Evolutionary conservation across 2,797 vertebrate genomes (phyloP).

Genomic region (Rhinella marina): DNA sequence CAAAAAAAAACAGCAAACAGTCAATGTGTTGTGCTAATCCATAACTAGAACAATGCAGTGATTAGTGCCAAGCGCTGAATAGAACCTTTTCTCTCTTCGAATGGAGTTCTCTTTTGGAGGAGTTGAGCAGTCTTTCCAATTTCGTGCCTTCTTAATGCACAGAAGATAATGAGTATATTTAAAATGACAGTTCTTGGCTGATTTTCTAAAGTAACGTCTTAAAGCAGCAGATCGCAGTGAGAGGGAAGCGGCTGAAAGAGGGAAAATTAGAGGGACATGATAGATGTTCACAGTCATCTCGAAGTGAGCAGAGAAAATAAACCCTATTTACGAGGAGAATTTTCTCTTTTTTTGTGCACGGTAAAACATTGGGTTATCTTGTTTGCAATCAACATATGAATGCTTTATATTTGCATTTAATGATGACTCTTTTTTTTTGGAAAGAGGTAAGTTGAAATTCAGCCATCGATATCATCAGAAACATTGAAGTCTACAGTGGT

Average conservation of each 20-base stretch:
- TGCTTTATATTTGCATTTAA: constrained; percentile 29
- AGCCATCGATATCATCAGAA: not conserved
- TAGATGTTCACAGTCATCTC: constrained; percentile 39
- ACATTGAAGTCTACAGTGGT: not conserved
- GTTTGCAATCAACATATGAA: constrained; percentile 33
- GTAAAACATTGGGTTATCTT: constrained; percentile 20
- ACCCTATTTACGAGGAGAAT: constrained; percentile 26
- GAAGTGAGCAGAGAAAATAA: constrained; percentile 29
- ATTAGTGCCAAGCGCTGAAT: constrained; percentile 48
- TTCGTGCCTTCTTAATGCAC: constrained; percentile 55
- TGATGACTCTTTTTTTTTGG: not conserved
- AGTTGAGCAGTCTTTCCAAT: constrained; percentile 56
- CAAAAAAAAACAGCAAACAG: constrained; percentile 26
- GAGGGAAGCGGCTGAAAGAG: constrained; percentile 35
- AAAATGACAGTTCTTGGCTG: constrained; percentile 57
- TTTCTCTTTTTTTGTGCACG: constrained; percentile 18
- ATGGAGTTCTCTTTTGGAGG: constrained; percentile 31
- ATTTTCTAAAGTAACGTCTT: constrained; percentile 53
- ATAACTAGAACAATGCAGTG: constrained; percentile 38
- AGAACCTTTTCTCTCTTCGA: constrained; percentile 38
- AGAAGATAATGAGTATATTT: constrained; percentile 61
- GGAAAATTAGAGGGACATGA: constrained; percentile 39
- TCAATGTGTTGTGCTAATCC: constrained; percentile 26
- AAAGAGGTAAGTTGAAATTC: not conserved
- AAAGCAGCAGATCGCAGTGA: constrained; percentile 50